Conservation (phyloP, 2,797 vertebrate genomes). For the Urosaurus nigricauda region DNA sequence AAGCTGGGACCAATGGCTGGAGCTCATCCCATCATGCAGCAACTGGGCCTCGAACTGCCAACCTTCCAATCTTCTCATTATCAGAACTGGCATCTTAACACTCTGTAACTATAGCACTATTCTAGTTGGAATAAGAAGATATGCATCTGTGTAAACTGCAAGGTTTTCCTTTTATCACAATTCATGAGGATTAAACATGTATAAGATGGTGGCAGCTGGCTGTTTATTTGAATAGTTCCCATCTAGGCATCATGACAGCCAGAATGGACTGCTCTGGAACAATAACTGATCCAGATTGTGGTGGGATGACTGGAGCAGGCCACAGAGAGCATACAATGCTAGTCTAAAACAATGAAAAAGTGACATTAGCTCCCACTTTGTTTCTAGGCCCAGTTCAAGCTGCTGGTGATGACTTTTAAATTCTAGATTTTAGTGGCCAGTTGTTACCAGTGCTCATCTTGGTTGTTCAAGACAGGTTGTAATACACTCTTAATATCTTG, state of each 20-base stretch:
- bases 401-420: background rate
- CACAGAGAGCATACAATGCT: background rate
- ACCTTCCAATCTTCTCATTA: no score
- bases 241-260: background rate
- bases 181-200: background rate
- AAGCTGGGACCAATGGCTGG: no score
- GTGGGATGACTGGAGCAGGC: no score
- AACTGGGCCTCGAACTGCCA: no score
- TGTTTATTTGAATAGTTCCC: background rate
- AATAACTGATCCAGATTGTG: background rate
- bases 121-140: no score
- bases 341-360: slow-evolving; percentile 3
- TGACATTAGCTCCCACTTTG: background rate
- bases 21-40: no score
- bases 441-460: background rate
- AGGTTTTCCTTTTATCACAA: no score
- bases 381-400: background rate
- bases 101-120: no score
- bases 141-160: no score
- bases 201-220: background rate
- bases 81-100: no score
- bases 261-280: background rate
- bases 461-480: slow-evolving; percentile 55
- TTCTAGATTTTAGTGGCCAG: background rate
- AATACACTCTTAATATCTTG: slow-evolving; percentile 32